These are phyloP conservation scores for Morpho deidamia DNA, from an alignment of 2,888 invertebrate species.

Conservation along the genomic window DNA sequence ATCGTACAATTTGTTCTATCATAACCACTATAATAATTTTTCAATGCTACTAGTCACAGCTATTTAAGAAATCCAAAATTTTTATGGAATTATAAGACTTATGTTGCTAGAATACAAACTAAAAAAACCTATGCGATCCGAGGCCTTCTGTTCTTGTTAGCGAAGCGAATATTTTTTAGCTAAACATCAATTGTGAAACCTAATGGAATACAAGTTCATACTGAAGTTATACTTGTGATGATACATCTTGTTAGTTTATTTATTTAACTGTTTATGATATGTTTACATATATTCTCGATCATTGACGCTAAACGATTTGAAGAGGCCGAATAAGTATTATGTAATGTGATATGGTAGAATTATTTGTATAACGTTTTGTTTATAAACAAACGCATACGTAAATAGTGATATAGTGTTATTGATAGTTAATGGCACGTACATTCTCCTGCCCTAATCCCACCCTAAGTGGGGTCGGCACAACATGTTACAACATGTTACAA, in stretches of 20 bases:
- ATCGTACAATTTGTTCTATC: no score
- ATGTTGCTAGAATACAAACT: background rate
- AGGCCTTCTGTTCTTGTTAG: background rate
- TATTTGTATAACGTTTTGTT: background rate
- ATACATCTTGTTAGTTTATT: slow-evolving; percentile 9
- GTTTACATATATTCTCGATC: slow-evolving; percentile 5
- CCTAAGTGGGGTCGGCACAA: no score
- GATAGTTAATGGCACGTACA: no score
- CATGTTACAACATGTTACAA: no score
- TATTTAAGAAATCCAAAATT: background rate
- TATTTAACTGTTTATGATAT: slow-evolving; percentile 8
- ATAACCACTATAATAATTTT: background rate
- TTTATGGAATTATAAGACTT: background rate
- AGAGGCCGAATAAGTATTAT: background rate
- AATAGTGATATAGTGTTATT: no score
- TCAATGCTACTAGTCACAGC: background rate
- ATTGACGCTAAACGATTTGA: slow-evolving; percentile 3
- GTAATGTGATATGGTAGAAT: background rate
- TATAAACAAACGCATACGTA: no score
- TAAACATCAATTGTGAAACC: slow-evolving; percentile 26
- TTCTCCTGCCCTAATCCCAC: no score
- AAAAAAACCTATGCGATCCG: background rate
- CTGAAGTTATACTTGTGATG: slow-evolving; percentile 14
- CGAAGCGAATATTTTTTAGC: slow-evolving; percentile 16
- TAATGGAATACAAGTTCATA: slow-evolving; percentile 8